phyloP scores from a whole-genome alignment of 2,888 invertebrate species.

The Thumatha senex region DNA sequence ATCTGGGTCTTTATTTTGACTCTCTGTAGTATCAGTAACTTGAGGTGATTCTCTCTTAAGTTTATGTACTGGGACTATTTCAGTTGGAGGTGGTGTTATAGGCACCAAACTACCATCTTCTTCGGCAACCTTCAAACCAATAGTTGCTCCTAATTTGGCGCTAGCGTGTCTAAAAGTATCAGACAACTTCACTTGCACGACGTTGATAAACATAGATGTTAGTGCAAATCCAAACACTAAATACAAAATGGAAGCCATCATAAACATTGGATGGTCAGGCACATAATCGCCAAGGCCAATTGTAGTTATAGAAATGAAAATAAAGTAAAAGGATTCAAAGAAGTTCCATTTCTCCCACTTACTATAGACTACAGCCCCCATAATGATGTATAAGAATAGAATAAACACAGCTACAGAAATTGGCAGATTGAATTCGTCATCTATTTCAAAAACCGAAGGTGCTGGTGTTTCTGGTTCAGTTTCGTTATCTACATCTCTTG shows the following conservation, averaged over 20 bases:
- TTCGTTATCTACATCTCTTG: slow-evolving; percentile 56
- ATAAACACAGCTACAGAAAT: slow-evolving; percentile 94
- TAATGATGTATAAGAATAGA: slow-evolving; percentile 92
- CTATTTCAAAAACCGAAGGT: slow-evolving; percentile 90
- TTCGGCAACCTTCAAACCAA: slow-evolving; percentile 89
- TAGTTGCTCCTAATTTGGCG: slow-evolving; percentile 92
- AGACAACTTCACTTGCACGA: slow-evolving; percentile 92
- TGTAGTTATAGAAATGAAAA: slow-evolving; percentile 98
- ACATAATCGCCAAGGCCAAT: slow-evolving; percentile 98
- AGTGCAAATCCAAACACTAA: slow-evolving; percentile 96
- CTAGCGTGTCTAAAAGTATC: slow-evolving; percentile 93
- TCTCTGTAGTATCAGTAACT: slow-evolving; percentile 40
- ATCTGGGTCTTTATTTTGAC: slow-evolving; percentile 51
- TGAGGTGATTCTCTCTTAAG: slow-evolving; percentile 32
- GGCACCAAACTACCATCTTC: slow-evolving; percentile 85
- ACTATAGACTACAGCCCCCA: slow-evolving; percentile 92
- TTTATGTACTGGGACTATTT: slow-evolving; percentile 72
- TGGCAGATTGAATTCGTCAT: slow-evolving; percentile 97
- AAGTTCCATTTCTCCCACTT: slow-evolving; percentile 94
- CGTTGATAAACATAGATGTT: slow-evolving; percentile 98
- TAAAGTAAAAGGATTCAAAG: slow-evolving; percentile 97
- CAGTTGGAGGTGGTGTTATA: slow-evolving; percentile 68
- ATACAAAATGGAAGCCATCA: slow-evolving; percentile 96
- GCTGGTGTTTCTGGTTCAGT: slow-evolving; percentile 91
- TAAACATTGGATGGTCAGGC: slow-evolving; percentile 93